Conservation (phyloP, 2,888 invertebrate species). For the Cataglyphis rosenhaueri region DNA sequence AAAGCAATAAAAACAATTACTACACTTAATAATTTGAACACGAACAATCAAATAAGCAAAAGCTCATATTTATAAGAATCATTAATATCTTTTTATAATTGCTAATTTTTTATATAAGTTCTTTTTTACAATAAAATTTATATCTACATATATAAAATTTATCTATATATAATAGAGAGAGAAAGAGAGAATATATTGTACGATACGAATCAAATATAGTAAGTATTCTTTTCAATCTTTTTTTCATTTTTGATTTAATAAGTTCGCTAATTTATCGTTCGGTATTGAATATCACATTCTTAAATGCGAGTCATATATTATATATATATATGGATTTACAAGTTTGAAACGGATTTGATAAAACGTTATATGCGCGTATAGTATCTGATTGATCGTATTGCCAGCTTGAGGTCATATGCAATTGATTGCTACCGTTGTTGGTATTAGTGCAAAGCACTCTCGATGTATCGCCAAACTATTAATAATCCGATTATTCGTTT, state of each 20-base stretch:
- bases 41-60: background rate
- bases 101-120: background rate
- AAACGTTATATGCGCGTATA: constrained; percentile 58
- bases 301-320: constrained; percentile 25
- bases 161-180: too few relatives aligned
- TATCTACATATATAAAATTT: background rate
- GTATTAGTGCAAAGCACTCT: constrained; percentile 19
- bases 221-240: background rate
- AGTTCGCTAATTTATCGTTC: background rate
- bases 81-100: constrained; percentile 1
- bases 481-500: constrained; percentile 67
- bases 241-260: background rate
- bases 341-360: constrained; percentile 19
- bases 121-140: background rate
- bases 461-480: constrained; percentile 64
- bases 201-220: background rate
- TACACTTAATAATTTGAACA: background rate
- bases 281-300: background rate
- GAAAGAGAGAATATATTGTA: background rate
- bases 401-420: constrained; percentile 29
- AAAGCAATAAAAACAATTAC: background rate
- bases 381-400: constrained; percentile 67
- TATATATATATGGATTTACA: background rate
- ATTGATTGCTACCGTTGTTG: constrained; percentile 45
- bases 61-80: background rate